Conservation (phyloP, 2,888 invertebrate genomes). For the Drosophila yooni region DNA sequence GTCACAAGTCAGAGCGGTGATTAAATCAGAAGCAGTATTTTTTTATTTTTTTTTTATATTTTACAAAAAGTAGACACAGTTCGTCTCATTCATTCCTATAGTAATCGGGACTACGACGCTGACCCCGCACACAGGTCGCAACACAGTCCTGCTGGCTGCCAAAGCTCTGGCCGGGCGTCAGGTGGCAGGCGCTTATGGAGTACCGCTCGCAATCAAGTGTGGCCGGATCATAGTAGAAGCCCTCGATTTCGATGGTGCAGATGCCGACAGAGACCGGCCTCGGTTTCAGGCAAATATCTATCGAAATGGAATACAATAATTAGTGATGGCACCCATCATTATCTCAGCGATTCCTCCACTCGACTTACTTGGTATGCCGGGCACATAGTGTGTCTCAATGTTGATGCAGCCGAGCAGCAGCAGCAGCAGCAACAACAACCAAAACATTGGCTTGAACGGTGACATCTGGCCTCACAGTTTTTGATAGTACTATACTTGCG, state of each 20-base stretch:
- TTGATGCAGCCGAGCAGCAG: slow-evolving; percentile 16
- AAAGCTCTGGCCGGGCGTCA: slow-evolving; percentile 82
- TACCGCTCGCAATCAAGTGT: slow-evolving; percentile 78
- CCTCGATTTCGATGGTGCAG: slow-evolving; percentile 83
- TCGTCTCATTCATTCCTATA: slow-evolving; percentile 66
- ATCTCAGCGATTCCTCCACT: too few species aligned
- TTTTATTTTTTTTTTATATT: slow-evolving; percentile 15
- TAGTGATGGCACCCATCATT: background rate
- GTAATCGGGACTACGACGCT: slow-evolving; percentile 77
- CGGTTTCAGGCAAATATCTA: slow-evolving; percentile 80
- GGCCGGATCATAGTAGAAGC: slow-evolving; percentile 80
- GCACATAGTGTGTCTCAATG: slow-evolving; percentile 37
- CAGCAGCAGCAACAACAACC: slow-evolving; percentile 28
- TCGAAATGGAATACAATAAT: background rate
- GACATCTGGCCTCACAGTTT: slow-evolving; percentile 32
- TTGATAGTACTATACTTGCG: slow-evolving; percentile 12
- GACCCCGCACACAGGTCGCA: slow-evolving; percentile 77
- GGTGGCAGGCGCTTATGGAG: slow-evolving; percentile 80
- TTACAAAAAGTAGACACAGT: background rate
- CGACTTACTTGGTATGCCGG: slow-evolving; percentile 58
- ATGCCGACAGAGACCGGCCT: slow-evolving; percentile 82
- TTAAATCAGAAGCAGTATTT: slow-evolving; percentile 23
- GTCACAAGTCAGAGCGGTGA: slow-evolving; percentile 53
- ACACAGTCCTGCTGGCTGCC: slow-evolving; percentile 81
- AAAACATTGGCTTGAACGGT: slow-evolving; percentile 28